These are phyloP conservation scores for Helicoverpa armigera DNA, from an alignment of 1,140 invertebrate genomes.

Conservation along the genomic window DNA sequence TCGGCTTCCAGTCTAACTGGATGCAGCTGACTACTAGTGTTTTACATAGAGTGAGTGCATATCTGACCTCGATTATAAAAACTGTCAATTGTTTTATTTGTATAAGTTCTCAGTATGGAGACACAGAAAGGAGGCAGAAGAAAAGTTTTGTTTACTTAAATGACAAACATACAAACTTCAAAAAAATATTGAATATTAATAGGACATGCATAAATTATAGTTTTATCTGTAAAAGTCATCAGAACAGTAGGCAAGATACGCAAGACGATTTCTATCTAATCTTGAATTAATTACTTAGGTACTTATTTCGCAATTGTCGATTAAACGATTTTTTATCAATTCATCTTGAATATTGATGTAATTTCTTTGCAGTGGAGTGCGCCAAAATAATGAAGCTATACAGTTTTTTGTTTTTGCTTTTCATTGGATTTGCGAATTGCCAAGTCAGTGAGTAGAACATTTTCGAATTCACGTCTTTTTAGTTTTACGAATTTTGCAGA, in stretches of 20 bases:
- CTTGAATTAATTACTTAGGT: not conserved
- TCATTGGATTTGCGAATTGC: not conserved
- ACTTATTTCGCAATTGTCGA: not conserved
- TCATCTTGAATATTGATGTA: not conserved
- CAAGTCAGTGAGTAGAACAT: not conserved
- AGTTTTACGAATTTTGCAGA: not conserved
- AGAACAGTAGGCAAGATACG: no score
- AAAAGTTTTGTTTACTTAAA: no score
- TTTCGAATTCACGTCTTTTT: not conserved
- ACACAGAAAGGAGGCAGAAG: no score
- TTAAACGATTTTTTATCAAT: not conserved
- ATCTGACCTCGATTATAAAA: no score
- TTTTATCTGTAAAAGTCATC: constrained; percentile 13
- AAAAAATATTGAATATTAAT: no score
- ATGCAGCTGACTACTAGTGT: no score
- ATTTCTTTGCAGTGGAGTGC: not conserved
- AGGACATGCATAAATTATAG: not conserved
- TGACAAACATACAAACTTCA: no score
- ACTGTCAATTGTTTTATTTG: no score
- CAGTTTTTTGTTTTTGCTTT: constrained; percentile 5
- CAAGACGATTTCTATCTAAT: not conserved
- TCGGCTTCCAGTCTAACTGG: no score
- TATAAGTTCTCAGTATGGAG: no score
- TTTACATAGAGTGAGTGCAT: no score
- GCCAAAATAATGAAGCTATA: not conserved